phyloP scores from a whole-genome alignment of 2,888 invertebrate species.

The Auanema freiburgensis region DNA sequence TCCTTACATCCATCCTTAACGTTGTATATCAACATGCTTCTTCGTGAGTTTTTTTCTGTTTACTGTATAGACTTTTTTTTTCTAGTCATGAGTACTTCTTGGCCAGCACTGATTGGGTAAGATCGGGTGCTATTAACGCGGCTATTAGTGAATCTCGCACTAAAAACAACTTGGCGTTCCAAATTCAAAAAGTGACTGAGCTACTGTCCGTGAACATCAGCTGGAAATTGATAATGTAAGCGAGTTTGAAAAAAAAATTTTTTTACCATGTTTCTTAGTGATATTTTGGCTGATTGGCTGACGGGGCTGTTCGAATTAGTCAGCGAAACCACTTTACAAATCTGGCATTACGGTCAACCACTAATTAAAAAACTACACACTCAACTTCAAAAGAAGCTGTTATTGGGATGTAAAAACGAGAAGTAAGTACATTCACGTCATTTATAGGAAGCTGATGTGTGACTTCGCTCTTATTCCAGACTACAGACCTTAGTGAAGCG shows the following conservation, averaged over 20 bases:
- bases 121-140: constrained; percentile 11
- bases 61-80: background rate
- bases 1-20: constrained; percentile 23
- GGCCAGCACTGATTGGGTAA: constrained; percentile 32
- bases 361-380: background rate
- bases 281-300: constrained; percentile 14
- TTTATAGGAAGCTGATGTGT: too few species aligned
- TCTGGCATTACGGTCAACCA: background rate
- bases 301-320: background rate
- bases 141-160: constrained; percentile 10
- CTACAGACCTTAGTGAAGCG: too few species aligned
- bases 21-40: constrained; percentile 26
- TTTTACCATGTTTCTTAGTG: background rate
- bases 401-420: background rate
- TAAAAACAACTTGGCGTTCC: constrained; percentile 15
- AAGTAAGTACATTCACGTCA: background rate
- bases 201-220: background rate
- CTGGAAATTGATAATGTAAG: constrained; percentile 16
- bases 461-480: too few species aligned
- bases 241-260: background rate
- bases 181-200: constrained; percentile 10
- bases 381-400: background rate
- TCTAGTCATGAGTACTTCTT: constrained; percentile 41
- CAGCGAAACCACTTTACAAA: background rate
- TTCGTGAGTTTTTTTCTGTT: constrained; percentile 18